A percentile compares a stretch with the other conserved stretches of the same genome.
Evolutionary conservation across 2,797 vertebrate genomes (phyloP).

Genomic region (Propithecus deckenii): DNA sequence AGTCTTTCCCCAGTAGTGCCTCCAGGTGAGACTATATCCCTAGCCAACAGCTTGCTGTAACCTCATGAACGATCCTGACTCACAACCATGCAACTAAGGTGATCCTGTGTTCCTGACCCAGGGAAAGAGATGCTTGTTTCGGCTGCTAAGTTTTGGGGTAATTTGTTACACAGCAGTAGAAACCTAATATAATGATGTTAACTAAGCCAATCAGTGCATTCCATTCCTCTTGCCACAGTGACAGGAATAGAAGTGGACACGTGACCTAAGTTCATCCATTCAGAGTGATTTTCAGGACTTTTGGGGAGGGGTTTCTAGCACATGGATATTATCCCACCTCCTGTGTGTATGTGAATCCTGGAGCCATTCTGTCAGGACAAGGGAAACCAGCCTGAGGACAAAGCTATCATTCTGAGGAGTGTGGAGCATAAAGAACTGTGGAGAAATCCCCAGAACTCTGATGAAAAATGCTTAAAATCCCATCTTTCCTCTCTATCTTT

Average conservation of each 20-base stretch:
- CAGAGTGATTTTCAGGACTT: background rate
- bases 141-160: background rate
- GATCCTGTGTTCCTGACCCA: background rate
- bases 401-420: background rate
- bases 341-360: background rate
- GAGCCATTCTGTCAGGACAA: background rate
- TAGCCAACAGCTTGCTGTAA: background rate
- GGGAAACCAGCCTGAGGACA: background rate
- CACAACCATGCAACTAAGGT: background rate
- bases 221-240: background rate
- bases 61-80: background rate
- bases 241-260: background rate
- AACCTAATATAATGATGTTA: background rate
- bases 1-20: background rate
- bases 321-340: background rate
- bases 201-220: background rate
- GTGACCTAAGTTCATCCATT: background rate
- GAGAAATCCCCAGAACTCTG: background rate
- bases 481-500: background rate
- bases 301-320: background rate
- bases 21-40: background rate
- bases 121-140: background rate
- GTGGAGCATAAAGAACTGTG: background rate
- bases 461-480: background rate
- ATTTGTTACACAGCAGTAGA: background rate